Evolutionary conservation across 2,113 vertebrate genomes (phyloP), one percentile per base, ranked within the genome.

Genomic region (Apodemus sylvaticus): DNA sequence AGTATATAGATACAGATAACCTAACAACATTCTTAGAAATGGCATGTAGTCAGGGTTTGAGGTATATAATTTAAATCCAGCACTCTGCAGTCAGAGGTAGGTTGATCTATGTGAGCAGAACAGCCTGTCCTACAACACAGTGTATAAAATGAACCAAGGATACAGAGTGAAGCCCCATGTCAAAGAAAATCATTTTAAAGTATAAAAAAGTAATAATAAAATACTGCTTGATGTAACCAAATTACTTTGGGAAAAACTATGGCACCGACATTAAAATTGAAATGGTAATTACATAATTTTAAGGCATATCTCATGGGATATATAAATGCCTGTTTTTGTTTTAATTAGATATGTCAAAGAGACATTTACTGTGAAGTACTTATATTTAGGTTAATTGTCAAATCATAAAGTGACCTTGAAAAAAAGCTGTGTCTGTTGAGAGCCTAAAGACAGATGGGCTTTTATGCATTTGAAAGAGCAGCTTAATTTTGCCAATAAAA

Each of bases 401-500:
- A 51, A 83, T 96, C 79, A 95, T 87, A 94, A 97, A 96, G 90
- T 93, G 86, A 95, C 91, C 89, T 94, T 97, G 86, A 89, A 82
- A 91, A 85, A 86, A 89, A 70, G 22, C 89, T 87, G 34, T 95
- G n/a, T 19, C 31, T 95, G 14, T 58, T 45, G 95, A 42, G 55
- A 96, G 60, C 95, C 58, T 83, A 58, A 60, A 97, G 89, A 95
- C 81, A 94, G 95, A 96, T 96, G 91, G 94, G 91, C 74, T 86
- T 97, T 94, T 95, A 95, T 93, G 76, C 68, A 70, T 94, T 60
- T 90, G 76, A 92, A 97, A 93, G 53, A 91, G 70, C 83, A 94
- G 34, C 24, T 94, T 96, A 95, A 96, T 94, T 96, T 48, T 85
- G 62, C 20, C 92, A 96, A 94, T 97, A 97, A 97, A 98, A 95